Base-by-base conservation (phyloP, 2,888 invertebrate species). In the Ypsolopha scabrella region DNA sequence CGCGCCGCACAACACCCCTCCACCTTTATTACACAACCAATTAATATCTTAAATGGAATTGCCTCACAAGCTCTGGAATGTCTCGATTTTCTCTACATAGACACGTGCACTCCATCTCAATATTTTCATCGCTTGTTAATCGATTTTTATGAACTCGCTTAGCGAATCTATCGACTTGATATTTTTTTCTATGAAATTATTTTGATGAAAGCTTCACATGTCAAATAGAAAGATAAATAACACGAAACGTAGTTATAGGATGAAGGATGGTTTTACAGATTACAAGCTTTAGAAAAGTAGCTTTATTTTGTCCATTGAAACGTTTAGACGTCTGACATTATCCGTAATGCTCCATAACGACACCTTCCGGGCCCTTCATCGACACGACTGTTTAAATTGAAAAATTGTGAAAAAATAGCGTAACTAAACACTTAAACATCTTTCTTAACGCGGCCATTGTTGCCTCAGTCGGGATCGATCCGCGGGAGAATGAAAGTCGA, bases 341-440 rank as follows among this genome's bases (percentile, higher is more conserved):
- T 78, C 71, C 65, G 62, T 81, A 80, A 82, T 70, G 59, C 63
- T 62, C 77, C 86, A 77, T 81, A 77, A 74, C 82, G 77, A 82
- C 80, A 83, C 82, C 85, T 86, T 86, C 86, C 85, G 85, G 55
- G 83, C 72, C 72, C 79, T 75, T 78, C 75, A 74, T 65, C 67
- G 69, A 75, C 80, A 79, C 78, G 80, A 79, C 76, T 67, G 76
- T 82, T 80, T 76, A 81, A 80, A 83, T 82, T 80, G 81, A 82
- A 81, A 81, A 79, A 72, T 80, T 73, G 72, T 78, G 75, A 83
- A 86, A 85, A 86, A 86, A 81, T 73, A 77, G 77, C 85, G 85
- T 82, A 78, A 69, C 85, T 82, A 86, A 86, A 83, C 73, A 78
- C 79, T 83, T 83, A 85, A 85, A 86, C 82, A 82, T 83, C 83